Evolutionary conservation across 2,888 invertebrate species (phyloP).

Genomic region (Drepana falcataria): DNA sequence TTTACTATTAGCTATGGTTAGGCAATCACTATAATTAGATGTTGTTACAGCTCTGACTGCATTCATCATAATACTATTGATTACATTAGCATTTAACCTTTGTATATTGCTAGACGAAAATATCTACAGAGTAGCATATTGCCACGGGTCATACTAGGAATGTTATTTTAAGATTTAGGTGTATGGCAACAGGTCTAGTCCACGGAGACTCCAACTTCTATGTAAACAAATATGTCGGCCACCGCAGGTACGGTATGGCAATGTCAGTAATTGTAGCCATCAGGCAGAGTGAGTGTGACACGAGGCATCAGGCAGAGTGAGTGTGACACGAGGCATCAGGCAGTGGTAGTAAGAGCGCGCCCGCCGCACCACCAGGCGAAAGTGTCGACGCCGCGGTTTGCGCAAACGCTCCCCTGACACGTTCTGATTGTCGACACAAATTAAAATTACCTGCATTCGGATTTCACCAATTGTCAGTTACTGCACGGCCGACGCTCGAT

Average conservation of each 20-base stretch:
- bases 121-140: too few species aligned
- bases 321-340: too few species aligned
- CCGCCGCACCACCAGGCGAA: conserved; percentile 11
- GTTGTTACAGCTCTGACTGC: conserved; percentile 5
- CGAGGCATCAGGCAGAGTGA: too few species aligned
- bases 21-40: conserved; percentile 39
- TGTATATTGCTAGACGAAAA: neutral
- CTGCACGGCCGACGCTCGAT: conserved; percentile 6
- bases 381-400: conserved; percentile 16
- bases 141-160: too few species aligned
- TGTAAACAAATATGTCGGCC: too few species aligned
- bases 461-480: conserved; percentile 8
- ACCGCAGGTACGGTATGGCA: too few species aligned
- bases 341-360: too few species aligned
- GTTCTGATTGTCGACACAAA: conserved; percentile 16
- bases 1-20: conserved; percentile 35
- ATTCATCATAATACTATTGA: conserved; percentile 1
- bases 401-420: conserved; percentile 9
- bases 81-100: neutral
- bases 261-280: too few species aligned
- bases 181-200: too few species aligned
- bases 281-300: too few species aligned
- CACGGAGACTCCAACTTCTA: too few species aligned
- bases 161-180: too few species aligned
- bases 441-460: conserved; percentile 3